Base-by-base conservation (phyloP, 2,113 vertebrate species). In the Chitala chitala region DNA sequence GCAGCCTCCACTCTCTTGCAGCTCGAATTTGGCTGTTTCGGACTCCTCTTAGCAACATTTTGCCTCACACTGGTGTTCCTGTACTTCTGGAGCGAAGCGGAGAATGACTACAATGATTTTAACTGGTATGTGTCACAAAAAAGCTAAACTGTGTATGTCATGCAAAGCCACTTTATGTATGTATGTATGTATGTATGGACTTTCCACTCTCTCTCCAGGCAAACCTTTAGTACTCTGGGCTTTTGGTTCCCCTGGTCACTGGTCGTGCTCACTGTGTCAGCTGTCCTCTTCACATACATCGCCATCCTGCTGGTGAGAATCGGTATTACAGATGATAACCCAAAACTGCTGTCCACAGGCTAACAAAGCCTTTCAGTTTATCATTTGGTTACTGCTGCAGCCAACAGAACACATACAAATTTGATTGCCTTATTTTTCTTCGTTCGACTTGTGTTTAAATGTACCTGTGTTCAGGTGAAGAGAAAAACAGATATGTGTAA, bases 91-190 rank as follows among this genome's bases (percentile, higher is more conserved):
- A 81, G 85, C 33, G 91, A 94, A 87, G 90, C 92, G 0, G 91
- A 92, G 87, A 98, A 98, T 20, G 95, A 98, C 85, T 98, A 95
- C 86, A 86, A 91, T 1, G 84, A 90, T 83, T 96, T 97, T 84
- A 93, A 98, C 83, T 96, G 95, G 96, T 98, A 78, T 86, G 95
- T 82, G 8, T 13, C 36, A 42, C 31, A 31, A 22, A 12, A 31
- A 40, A 15, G 31, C 36, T 69, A 31, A 46, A 36, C 6, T 71
- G 3, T 71, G 2, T 61, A 1, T 26, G 1, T 33, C 40, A 3
- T 20, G 5, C 13, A 1, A n/a, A 26, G 36, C 7, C 24, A 22
- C 40, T 46, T 17, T 24, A 6, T 66, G 15, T 7, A 1, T 10
- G 31, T 4, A n/a, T 26, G 8, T 13, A 22, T 42, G 15, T 7